A percentile compares a stretch with the other conserved stretches of the same genome.
Evolutionary conservation across 2,113 vertebrate species (phyloP).

Genomic region (Gulo gulo): DNA sequence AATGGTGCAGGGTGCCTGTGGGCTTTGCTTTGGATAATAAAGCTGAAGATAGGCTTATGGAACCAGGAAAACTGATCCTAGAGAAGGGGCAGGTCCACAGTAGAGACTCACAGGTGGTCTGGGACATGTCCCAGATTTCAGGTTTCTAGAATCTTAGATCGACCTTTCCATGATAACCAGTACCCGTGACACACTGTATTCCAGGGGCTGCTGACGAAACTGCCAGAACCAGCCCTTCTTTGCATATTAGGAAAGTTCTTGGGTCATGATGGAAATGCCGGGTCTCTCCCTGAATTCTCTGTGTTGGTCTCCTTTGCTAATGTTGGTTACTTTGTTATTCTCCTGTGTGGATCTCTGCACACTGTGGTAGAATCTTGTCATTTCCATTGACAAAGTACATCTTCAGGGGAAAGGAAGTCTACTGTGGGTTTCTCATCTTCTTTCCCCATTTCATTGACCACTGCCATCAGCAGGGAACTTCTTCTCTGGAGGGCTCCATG

Average conservation of each 20-base stretch:
- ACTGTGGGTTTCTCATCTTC: not conserved
- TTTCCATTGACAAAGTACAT: not conserved
- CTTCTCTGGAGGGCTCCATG: not conserved
- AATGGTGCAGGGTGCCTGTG: too few relatives aligned
- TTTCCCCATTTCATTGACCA: not conserved
- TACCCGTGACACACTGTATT: accelerated
- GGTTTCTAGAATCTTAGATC: not conserved
- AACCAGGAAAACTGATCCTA: not conserved
- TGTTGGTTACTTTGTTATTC: not conserved
- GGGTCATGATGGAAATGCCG: accelerated
- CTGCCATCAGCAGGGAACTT: not conserved
- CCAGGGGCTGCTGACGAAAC: not conserved
- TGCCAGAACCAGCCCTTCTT: not conserved
- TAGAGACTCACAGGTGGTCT: not conserved
- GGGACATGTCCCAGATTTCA: not conserved
- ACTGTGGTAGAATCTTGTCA: not conserved
- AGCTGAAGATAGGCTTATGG: not conserved
- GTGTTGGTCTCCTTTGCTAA: not conserved
- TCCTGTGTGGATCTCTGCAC: not conserved
- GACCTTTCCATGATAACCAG: not conserved
- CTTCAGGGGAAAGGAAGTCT: not conserved
- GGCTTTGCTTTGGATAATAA: not conserved
- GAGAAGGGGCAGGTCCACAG: not conserved
- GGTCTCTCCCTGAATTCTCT: not conserved
- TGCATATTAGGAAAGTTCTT: not conserved